Conservation (phyloP, 2,797 vertebrate species). For the Leptodactylus fallax region DNA sequence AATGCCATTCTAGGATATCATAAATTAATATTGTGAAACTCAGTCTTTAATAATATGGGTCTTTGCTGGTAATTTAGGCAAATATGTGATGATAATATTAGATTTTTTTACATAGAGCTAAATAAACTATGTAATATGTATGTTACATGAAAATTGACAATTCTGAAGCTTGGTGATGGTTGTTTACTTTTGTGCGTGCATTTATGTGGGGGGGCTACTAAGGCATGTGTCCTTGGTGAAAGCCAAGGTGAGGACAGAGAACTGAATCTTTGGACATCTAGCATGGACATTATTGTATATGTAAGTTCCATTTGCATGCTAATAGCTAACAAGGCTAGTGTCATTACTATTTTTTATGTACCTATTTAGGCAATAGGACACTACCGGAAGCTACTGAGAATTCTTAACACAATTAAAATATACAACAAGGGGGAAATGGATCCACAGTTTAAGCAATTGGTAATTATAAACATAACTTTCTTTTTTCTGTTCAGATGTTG, state of each 20-base stretch:
- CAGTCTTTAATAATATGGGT: too few species aligned
- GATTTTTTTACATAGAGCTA: too few species aligned
- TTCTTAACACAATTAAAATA: slow-evolving; percentile 35
- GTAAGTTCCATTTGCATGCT: neutral
- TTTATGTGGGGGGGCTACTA: too few species aligned
- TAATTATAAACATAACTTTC: slow-evolving; percentile 40
- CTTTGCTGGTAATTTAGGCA: neutral
- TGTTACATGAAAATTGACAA: neutral
- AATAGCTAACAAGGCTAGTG: neutral
- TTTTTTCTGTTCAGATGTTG: neutral
- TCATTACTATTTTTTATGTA: neutral
- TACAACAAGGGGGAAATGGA: slow-evolving; percentile 18
- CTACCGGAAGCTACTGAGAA: slow-evolving; percentile 45
- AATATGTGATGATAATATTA: neutral
- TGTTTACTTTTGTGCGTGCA: neutral
- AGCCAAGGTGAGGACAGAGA: neutral
- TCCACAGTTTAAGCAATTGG: slow-evolving; percentile 41
- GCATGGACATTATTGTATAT: neutral
- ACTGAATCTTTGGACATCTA: neutral
- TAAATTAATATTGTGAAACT: too few species aligned
- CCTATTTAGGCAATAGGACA: slow-evolving; percentile 55
- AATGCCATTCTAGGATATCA: too few species aligned
- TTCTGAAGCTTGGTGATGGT: neutral
- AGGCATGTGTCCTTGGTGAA: neutral
- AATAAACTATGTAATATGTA: neutral